Conservation (phyloP, 2,888 invertebrate species). For the Drosophila algonquin region DNA sequence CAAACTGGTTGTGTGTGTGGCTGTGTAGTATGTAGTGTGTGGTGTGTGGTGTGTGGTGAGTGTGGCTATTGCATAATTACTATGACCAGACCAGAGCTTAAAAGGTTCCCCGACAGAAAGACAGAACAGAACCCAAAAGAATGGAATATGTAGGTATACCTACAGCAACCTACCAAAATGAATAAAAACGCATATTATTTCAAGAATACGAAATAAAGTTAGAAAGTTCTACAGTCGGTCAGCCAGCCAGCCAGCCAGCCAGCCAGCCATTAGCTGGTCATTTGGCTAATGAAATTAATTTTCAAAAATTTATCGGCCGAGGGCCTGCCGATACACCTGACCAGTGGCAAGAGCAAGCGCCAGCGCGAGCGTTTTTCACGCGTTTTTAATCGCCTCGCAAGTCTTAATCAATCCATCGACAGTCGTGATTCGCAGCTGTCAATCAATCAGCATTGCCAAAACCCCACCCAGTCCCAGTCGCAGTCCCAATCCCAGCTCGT, state of each 20-base stretch:
- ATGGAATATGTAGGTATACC: constrained; percentile 7
- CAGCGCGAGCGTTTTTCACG: constrained; percentile 37
- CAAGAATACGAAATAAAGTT: constrained; percentile 17
- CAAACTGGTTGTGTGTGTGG: constrained; percentile 67
- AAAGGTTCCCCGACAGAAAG: constrained; percentile 53
- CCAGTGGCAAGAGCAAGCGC: constrained; percentile 14
- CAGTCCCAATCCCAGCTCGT: constrained; percentile 7
- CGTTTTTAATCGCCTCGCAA: constrained; percentile 57
- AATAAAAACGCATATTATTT: constrained; percentile 9
- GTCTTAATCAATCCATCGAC: constrained; percentile 37
- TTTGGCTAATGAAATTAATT: constrained; percentile 68
- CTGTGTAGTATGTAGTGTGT: constrained; percentile 31
- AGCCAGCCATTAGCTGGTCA: constrained; percentile 47
- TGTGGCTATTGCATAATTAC: constrained; percentile 68
- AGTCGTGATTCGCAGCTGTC: constrained; percentile 37
- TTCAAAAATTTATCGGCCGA: constrained; percentile 53
- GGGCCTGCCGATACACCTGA: constrained; percentile 19
- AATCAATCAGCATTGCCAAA: constrained; percentile 30
- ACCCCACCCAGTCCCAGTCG: constrained; percentile 33
- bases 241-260: background rate
- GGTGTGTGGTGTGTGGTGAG: constrained; percentile 28
- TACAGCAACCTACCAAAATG: background rate
- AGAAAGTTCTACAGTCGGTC: constrained; percentile 41
- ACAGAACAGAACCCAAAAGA: constrained; percentile 25
- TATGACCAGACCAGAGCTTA: constrained; percentile 37